Base-by-base conservation (phyloP, 2,888 invertebrate genomes). In the Coelopa pilipes region DNA sequence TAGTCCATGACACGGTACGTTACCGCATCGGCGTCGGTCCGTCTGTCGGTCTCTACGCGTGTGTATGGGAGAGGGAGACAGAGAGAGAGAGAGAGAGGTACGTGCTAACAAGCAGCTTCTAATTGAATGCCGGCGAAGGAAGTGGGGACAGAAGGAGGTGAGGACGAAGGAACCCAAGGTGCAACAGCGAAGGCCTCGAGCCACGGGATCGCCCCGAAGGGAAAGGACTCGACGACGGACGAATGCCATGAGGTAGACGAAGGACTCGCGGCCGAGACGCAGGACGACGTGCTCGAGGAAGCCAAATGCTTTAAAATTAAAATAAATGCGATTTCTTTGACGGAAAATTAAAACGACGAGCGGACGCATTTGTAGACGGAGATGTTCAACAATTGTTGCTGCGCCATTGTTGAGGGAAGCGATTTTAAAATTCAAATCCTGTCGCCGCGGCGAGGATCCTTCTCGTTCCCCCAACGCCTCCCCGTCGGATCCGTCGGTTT, bases 61-160 rank as follows among this genome's bases (percentile, higher is more conserved):
- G 7, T 67, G 34, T 2, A 15, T 34, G 34, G 34, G 34, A 4
- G 34, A 34, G 34, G 7, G 34, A 7, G 34, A 7, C 4, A 34
- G 34, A 34, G 34, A 34, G 34, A 34, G 34, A 7, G 34, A 7
- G 34, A 34, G 34, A 34, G 34, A 2, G 11, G 66, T 68, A 69
- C 59, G 69, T 69, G 59, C 47, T 69, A 69, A 69, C 69, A 69
- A 69, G 59, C 69, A 47, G 60, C 62, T 11, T 60, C 70, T 70
- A 70, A 70, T 70, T 70, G 70, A 70, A 60, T 70, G 50, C n/a
- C 62, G 19, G 13, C 34, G 65, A 59, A 11, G 45, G 45, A 46
- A 15, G 1, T 45, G 45, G 12, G 63, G 17, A 17, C 1, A 0
- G 46, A 13, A 4, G n/a, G 45, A 24, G 19, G 47, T n/a, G n/a